Evolutionary conservation across 2,797 vertebrate species (phyloP).

Genomic region (Tiaroga cobitis): DNA sequence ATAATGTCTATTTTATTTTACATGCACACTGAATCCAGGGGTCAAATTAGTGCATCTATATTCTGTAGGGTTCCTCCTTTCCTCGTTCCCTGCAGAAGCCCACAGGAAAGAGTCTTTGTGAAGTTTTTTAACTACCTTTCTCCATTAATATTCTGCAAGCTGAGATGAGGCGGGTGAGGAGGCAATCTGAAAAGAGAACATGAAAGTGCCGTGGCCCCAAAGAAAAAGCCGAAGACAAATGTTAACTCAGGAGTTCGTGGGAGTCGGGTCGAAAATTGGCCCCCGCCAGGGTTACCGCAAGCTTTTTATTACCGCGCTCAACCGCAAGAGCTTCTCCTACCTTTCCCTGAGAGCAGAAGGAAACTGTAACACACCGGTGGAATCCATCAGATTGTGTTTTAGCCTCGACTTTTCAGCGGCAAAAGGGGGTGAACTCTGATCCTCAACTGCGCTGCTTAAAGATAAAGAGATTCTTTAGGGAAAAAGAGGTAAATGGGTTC

Average conservation of each 20-base stretch:
- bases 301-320: neutral
- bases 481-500: neutral
- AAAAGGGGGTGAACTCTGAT: constrained; percentile 12
- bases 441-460: neutral
- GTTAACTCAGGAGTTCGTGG: constrained; percentile 49
- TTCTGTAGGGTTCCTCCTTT: constrained; percentile 38
- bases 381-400: constrained; percentile 18
- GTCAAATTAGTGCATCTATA: constrained; percentile 41
- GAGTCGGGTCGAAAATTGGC: constrained; percentile 31
- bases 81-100: constrained; percentile 3
- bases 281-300: neutral
- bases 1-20: constrained; percentile 41
- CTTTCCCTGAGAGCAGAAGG: neutral
- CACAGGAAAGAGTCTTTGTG: constrained; percentile 16
- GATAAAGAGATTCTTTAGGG: constrained; percentile 9
- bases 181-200: constrained; percentile 48
- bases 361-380: neutral
- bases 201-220: constrained; percentile 38
- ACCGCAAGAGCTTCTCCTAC: neutral
- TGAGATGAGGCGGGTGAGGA: constrained; percentile 45
- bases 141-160: constrained; percentile 54
- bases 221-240: constrained; percentile 54
- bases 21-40: constrained; percentile 28
- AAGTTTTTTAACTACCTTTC: constrained; percentile 13
- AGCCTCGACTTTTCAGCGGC: constrained; percentile 4